Evolutionary conservation across 2,113 vertebrate genomes (phyloP).

Genomic region (Mesembrinibis cayennensis): DNA sequence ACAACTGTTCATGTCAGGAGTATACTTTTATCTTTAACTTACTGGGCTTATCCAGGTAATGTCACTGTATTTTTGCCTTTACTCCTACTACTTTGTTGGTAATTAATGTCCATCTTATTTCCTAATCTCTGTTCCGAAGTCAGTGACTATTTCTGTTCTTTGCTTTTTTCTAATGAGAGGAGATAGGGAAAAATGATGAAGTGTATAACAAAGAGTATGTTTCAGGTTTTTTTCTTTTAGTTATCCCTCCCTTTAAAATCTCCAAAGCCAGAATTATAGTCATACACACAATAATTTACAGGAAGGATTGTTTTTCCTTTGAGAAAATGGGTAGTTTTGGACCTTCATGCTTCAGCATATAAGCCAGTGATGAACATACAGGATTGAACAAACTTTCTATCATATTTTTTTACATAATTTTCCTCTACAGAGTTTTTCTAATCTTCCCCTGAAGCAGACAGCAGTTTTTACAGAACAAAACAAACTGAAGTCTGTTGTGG

Average conservation of each 20-base stretch:
- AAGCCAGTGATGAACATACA: background rate
- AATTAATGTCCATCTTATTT: background rate
- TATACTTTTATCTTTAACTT: background rate
- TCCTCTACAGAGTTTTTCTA: background rate
- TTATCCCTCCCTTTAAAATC: background rate
- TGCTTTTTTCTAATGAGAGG: background rate
- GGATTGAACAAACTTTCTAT: background rate
- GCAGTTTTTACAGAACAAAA: background rate
- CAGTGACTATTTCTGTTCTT: background rate
- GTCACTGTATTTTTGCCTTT: background rate
- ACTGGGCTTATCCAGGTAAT: background rate
- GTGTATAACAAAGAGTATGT: background rate
- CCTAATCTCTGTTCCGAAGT: background rate
- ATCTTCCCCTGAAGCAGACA: background rate
- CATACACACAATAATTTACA: background rate
- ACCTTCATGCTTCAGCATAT: background rate
- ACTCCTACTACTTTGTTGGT: background rate
- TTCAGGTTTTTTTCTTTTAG: background rate
- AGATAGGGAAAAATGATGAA: background rate
- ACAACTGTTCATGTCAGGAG: background rate
- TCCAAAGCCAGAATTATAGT: background rate
- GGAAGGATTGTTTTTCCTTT: background rate
- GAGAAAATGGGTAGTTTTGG: background rate
- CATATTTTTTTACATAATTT: background rate
- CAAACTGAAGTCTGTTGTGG: background rate